Base-by-base conservation (phyloP, 2,888 invertebrate species). In the Lithosia quadra region DNA sequence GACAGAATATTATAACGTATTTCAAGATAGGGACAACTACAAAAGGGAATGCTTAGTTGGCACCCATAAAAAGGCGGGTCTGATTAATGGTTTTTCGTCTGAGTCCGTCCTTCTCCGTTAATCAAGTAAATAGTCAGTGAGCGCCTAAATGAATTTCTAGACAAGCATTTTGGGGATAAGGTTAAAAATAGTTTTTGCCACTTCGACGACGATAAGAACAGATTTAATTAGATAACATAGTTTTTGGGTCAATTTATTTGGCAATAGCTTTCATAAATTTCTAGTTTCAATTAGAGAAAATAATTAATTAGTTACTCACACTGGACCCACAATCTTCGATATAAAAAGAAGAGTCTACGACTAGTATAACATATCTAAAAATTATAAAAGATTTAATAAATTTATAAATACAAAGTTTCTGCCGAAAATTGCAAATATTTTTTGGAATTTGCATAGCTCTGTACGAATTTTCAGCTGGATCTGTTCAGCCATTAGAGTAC, bases 11-110 rank as follows among this genome's bases (percentile, higher is more conserved):
- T 63, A 71, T 71, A 68, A 63, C 68, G 55, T 67, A 71, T 68
- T 71, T 64, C 57, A 69, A 72, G 68, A 68, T 64, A 72, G 74
- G 73, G 71, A 60, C 24, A 71, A 62, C 72, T 72, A 72, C 72
- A 73, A 78, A 76, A 74, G 73, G 58, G 55, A 74, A 69, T 74
- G 72, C 74, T 73, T 71, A 71, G 72, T 72, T 65, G 76, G 71
- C 67, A 70, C 63, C 69, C 68, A 74, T 68, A 77, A 75, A 80
- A 77, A 79, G 76, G 64, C 63, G 63, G 57, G 57, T 61, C 71
- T 80, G 74, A 80, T 80, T 77, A 80, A 80, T 80, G 72, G 73
- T 59, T 76, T 73, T 71, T 77, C 72, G 75, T 72, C 74, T 72
- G 62, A 2, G 61, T 22, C 65, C 22, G 67, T 43, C 80, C 63